Base-by-base conservation (phyloP, 2,888 invertebrate genomes). In the Pilophorus perplexus region DNA sequence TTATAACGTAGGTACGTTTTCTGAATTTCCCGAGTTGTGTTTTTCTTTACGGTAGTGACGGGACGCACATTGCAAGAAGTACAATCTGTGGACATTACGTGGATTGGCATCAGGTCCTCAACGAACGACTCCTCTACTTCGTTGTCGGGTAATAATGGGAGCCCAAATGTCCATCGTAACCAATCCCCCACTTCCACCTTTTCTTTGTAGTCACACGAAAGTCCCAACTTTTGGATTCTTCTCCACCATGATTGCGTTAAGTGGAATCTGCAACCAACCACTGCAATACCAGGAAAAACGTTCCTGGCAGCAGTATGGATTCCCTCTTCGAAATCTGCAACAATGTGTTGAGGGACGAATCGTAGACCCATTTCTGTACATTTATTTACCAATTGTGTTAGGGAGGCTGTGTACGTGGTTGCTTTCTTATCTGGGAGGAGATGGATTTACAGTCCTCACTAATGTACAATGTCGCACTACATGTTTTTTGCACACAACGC, bases 101-200 rank as follows among this genome's bases (percentile, higher is more conserved):
- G n/a, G 46, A 40, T 40, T 40, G 40, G 16, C 40, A 40, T 40
- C 40, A 40, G 40, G 40, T 40, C 40, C 40, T 40, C 40, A 40
- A 40, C 40, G 40, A 40, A 40, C 40, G 40, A 40, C 40, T 50
- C 14, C 50, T 40, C 40, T 40, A 40, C 40, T 40, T 40, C 40
- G 40, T 40, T 40, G 40, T 40, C 40, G 40, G 28, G 27, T n/a
- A n/a, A n/a, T n/a, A 33, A 33, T 10, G 33, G 33, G 33, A 33
- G 33, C 33, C 33, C 33, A 33, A 33, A 33, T 33, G 33, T 33
- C 33, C 33, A 33, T 33, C 33, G 33, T 33, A 33, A 33, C 33
- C 33, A 33, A 33, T 33, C 33, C 10, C 33, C 33, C 33, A 33
- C 33, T 33, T 33, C 33, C 33, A 6, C 33, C 33, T 33, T 33